Base-by-base conservation (phyloP, 2,888 invertebrate species). In the Pachydiplax longipennis region DNA sequence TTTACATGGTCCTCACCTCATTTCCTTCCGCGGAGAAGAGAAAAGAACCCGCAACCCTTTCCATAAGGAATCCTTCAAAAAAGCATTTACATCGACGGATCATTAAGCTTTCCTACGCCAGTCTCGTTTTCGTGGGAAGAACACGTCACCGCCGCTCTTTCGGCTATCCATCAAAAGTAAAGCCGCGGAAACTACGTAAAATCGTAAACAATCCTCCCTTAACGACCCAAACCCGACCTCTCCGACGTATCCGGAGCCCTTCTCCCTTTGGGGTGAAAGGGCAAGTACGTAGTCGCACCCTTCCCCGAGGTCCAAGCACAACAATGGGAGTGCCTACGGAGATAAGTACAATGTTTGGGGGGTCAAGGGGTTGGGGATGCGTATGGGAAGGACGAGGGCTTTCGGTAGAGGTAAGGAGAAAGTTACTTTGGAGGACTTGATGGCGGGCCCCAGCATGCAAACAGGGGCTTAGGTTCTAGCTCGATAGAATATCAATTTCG, bases 141-240 rank as follows among this genome's bases (percentile, higher is more conserved):
- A 87, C 87, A 87, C 87, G 87, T 87, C 87, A 40, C 61, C 87
- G 61, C n/a, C 40, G 58, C 82, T 83, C 83, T 58, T 58, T 58
- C 10, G 35, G 37, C 87, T 22, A 87, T 87, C 87, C 87, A 87
- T 87, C 87, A 87, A 87, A 61, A 31, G 87, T 37, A 87, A 87
- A 87, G 87, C 87, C 87, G 87, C 87, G 40, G 61, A 35, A 61
- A 58, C 58, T 87, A 87, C 87, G n/a, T 87, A 87, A 87, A 87
- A 22, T 37, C 61, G 87, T 61, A 87, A 87, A 87, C 87, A 87
- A 61, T 61, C 65, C 87, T 18, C 18, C 61, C 87, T 87, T 87
- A 87, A 87, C 87, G 87, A 87, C 65, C 61, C 35, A 18, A 18
- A 61, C 58, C 58, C 31, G 58, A 18, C 58, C 83, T 82, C 53